Base-by-base conservation (phyloP, 2,888 invertebrate species). In the Cinara cedri region DNA sequence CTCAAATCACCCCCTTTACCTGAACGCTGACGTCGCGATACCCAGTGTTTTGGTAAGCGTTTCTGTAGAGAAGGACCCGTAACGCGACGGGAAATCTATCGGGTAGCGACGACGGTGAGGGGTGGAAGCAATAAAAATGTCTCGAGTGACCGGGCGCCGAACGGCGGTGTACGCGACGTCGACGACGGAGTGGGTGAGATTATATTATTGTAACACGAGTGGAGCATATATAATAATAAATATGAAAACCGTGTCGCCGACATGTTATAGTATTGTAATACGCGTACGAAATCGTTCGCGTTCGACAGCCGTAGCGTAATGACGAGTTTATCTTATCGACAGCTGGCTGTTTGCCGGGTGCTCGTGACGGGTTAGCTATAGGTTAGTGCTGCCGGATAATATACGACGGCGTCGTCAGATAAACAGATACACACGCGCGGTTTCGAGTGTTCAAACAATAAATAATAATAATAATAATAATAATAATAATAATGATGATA, bases 401-500 rank as follows among this genome's bases (percentile, higher is more conserved):
- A 60, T 26, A 34, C 34, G 34, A 34, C 34, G 34, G 34, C 34
- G 34, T 3, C 34, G 34, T 3, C 34, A 6, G 34, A 63, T 13
- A 3, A 13, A 19, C 13, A 34, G 1, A 68, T 13, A 26, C 26
- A 8, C 13, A 10, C 11, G 1, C 60, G 1, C 49, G 49, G 60
- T 72, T 21, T 74, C 62, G 62, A 74, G 72, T 74, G 72, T 74
- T 74, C 72, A 74, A 74, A 74, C 72, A 74, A 74, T 34, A 21
- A 74, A 63, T 21, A 16, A 63, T 49, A 62, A 57, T 34, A 34
- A 70, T 54, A 54, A 66, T 24, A 24, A 66, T 24, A 55, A 57
- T 55, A 71, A 19, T 54, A 54, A 54, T 54, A 54, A 54, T 54
- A 54, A 54, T 54, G n/a, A n/a, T n/a, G n/a, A n/a, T 34, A 16